A percentile compares a stretch with the other conserved stretches of the same genome.
These are phyloP conservation scores for Pseudococcus longispinus DNA, from an alignment of 2,888 invertebrate genomes.

Conservation along the genomic window DNA sequence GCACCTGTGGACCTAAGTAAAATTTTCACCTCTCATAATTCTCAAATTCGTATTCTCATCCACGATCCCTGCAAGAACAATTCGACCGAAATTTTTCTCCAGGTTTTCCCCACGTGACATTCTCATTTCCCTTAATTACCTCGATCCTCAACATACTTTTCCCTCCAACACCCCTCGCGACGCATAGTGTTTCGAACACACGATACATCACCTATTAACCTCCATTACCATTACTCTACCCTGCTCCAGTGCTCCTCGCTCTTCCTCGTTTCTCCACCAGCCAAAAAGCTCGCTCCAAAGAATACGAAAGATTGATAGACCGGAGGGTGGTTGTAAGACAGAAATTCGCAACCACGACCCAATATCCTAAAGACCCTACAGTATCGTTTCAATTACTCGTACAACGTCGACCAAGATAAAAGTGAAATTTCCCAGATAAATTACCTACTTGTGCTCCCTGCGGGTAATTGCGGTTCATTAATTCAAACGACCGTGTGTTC, in stretches of 20 bases:
- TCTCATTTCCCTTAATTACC: not conserved
- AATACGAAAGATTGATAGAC: not conserved
- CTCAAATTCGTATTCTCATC: too few species aligned
- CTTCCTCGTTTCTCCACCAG: not conserved
- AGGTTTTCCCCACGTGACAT: not conserved
- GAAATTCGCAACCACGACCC: not conserved
- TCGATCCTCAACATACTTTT: not conserved
- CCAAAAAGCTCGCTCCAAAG: not conserved
- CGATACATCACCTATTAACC: not conserved
- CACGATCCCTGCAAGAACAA: too few species aligned
- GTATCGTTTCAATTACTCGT: constrained; percentile 7
- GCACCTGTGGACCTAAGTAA: too few species aligned
- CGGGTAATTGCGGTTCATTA: constrained; percentile 18
- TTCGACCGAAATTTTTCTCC: too few species aligned
- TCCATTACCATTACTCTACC: not conserved
- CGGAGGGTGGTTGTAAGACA: not conserved
- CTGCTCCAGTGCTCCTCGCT: too few species aligned
- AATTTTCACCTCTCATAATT: too few species aligned
- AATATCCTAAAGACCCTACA: not conserved
- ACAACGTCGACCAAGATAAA: constrained; percentile 13
- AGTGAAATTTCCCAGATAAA: constrained; percentile 18
- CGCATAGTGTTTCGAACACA: not conserved
- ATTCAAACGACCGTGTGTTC: constrained; percentile 9
- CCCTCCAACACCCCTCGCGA: not conserved
- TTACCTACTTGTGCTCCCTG: not conserved